Percentiles rank a stretch among this genome's conserved stretches.
phyloP scores from a whole-genome alignment of 2,113 vertebrate species.

The Leucosticte australis region DNA sequence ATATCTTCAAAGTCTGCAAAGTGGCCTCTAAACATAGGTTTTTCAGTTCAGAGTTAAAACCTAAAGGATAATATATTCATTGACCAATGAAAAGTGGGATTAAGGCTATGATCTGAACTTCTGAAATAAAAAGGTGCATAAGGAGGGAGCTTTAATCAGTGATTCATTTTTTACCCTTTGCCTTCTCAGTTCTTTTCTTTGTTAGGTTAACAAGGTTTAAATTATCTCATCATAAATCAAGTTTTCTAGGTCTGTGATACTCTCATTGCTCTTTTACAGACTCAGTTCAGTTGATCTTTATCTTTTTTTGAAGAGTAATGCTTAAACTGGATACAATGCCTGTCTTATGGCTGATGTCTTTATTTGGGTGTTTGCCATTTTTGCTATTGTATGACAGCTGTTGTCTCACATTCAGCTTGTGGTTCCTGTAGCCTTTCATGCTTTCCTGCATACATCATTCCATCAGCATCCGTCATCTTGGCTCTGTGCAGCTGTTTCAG shows the following conservation, averaged over 20 bases:
- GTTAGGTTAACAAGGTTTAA: background rate
- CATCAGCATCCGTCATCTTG: background rate
- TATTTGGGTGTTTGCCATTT: background rate
- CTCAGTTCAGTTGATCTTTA: background rate
- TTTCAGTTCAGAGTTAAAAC: background rate
- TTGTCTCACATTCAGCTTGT: background rate
- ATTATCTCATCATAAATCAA: background rate
- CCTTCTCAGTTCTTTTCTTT: background rate
- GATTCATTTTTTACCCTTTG: background rate
- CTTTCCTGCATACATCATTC: background rate
- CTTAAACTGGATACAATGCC: background rate
- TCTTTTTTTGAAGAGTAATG: background rate
- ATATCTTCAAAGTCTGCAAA: background rate
- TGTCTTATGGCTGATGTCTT: background rate
- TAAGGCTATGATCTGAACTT: background rate
- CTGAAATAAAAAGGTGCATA: background rate
- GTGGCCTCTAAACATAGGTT: background rate
- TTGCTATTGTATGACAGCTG: background rate
- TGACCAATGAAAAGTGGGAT: background rate
- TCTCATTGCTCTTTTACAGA: background rate
- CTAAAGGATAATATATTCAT: background rate
- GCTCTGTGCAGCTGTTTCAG: background rate
- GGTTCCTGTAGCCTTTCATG: background rate
- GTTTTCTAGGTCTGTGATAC: background rate
- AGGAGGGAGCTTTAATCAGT: background rate